Conservation (phyloP, 2,797 vertebrate genomes). For the Pipistrellus kuhlii region DNA sequence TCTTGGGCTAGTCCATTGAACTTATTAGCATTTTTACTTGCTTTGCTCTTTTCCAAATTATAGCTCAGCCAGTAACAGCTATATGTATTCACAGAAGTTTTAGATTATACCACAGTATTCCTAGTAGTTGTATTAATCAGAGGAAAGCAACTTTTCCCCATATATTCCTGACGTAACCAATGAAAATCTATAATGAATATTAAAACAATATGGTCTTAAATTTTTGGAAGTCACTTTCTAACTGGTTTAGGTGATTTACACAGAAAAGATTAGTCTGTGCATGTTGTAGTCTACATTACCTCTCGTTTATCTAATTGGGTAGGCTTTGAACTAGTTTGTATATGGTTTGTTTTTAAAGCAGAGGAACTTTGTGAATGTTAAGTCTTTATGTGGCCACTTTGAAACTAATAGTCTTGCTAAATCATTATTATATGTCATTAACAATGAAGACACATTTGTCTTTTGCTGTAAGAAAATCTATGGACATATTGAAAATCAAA, state of each 20-base stretch:
- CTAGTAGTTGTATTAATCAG: conserved; percentile 66
- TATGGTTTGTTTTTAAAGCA: conserved; percentile 16
- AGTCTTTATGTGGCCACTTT: neutral
- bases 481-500: conserved; percentile 48
- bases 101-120: conserved; percentile 62
- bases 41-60: conserved; percentile 74
- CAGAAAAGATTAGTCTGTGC: neutral
- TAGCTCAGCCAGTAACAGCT: conserved; percentile 60
- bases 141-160: conserved; percentile 61
- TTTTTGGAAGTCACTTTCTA: conserved; percentile 20
- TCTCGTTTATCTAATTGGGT: neutral
- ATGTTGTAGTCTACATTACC: neutral
- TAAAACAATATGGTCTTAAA: neutral
- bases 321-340: neutral
- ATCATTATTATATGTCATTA: neutral
- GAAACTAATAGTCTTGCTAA: conserved; percentile 53
- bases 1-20: neutral
- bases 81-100: conserved; percentile 54
- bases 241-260: neutral
- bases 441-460: conserved; percentile 43
- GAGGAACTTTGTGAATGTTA: conserved; percentile 64
- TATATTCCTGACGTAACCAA: conserved; percentile 63
- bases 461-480: conserved; percentile 44
- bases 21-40: conserved; percentile 52
- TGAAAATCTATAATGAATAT: conserved; percentile 44